Evolutionary conservation across 2,888 invertebrate genomes (phyloP).

Genomic region (Ectemnius cavifrons): DNA sequence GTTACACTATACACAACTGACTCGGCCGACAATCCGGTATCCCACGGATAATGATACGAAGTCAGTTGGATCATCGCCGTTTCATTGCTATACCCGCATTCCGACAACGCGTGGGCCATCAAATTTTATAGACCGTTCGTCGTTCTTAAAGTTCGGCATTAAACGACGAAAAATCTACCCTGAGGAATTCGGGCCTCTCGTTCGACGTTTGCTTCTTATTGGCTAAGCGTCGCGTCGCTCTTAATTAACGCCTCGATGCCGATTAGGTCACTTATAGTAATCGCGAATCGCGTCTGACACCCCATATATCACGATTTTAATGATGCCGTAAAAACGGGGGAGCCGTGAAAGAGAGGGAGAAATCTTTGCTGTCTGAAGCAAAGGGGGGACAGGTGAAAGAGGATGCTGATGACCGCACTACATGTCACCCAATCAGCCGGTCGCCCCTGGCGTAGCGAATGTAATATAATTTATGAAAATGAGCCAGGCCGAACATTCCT

Average conservation of each 20-base stretch:
- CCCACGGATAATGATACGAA: too few relatives aligned
- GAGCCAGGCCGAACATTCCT: conserved; percentile 68
- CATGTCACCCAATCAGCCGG: conserved; percentile 72
- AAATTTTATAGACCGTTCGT: too few relatives aligned
- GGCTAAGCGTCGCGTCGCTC: conserved; percentile 33
- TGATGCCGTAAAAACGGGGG: conserved; percentile 49
- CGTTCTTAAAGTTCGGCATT: too few relatives aligned
- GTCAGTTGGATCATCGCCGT: too few relatives aligned
- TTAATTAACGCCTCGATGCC: conserved; percentile 57
- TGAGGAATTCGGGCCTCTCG: too few relatives aligned
- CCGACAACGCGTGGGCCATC: too few relatives aligned
- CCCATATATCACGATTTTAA: conserved; percentile 58
- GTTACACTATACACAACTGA: too few relatives aligned
- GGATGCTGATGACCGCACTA: conserved; percentile 52
- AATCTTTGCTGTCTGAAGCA: not conserved
- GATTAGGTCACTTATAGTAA: conserved; percentile 55
- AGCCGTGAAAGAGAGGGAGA: conserved; percentile 27
- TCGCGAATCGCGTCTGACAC: conserved; percentile 50
- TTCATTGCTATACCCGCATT: too few relatives aligned
- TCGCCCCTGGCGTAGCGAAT: conserved; percentile 69
- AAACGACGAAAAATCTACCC: too few relatives aligned
- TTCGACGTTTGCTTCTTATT: too few relatives aligned
- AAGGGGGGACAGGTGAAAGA: conserved; percentile 10
- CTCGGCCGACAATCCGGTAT: too few relatives aligned
- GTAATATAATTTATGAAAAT: conserved; percentile 76